Percentiles rank a stretch among this genome's conserved stretches.
Evolutionary conservation across 2,888 invertebrate species (phyloP).

Genomic region (Eupithecia inturbata): DNA sequence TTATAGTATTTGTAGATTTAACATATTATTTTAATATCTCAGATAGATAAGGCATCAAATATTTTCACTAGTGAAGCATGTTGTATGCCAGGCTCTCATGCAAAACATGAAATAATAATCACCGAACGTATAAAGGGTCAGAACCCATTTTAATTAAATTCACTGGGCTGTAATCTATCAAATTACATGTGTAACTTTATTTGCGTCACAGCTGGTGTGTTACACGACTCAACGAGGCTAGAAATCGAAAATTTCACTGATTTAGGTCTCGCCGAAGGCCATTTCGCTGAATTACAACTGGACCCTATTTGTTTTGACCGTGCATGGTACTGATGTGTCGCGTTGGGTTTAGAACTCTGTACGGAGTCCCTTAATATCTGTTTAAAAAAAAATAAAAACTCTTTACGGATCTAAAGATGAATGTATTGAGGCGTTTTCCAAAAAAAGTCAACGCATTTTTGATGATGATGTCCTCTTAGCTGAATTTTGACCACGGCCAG

Average conservation of each 20-base stretch:
- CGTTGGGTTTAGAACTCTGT: neutral
- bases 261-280: constrained; percentile 24
- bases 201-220: constrained; percentile 36
- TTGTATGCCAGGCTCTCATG: neutral
- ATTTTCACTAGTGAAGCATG: neutral
- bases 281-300: constrained; percentile 13
- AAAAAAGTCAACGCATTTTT: no score
- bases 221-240: constrained; percentile 40
- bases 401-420: no score
- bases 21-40: neutral
- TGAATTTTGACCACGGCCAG: no score
- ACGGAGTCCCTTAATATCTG: no score
- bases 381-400: no score
- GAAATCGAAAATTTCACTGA: constrained; percentile 43
- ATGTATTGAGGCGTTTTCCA: no score
- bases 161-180: constrained; percentile 13
- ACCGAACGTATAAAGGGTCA: constrained; percentile 1
- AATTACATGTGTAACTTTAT: constrained; percentile 17
- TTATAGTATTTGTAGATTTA: neutral
- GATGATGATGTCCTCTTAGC: no score
- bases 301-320: neutral
- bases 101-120: constrained; percentile 3
- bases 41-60: neutral
- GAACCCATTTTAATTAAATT: constrained; percentile 14
- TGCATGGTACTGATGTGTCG: neutral